These are phyloP conservation scores for Tetramorium parvispinum DNA, from an alignment of 1,140 invertebrate species.

Conservation along the genomic window DNA sequence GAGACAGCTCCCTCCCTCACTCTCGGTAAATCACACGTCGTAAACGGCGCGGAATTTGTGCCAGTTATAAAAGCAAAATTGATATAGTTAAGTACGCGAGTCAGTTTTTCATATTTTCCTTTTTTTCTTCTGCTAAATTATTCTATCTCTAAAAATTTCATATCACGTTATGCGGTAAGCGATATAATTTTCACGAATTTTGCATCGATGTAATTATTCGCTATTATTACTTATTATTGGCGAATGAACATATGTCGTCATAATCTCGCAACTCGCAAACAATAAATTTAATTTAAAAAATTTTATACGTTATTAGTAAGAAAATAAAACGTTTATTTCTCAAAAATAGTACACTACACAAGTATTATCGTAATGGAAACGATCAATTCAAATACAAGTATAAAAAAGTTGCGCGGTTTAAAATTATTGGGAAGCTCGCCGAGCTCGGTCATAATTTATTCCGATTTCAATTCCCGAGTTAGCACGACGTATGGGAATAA, in stretches of 20 bases:
- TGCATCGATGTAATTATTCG: neutral
- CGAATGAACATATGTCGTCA: neutral
- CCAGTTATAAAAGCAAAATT: slow-evolving; percentile 76
- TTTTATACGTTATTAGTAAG: neutral
- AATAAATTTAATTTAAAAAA: neutral
- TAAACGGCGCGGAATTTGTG: slow-evolving; percentile 80
- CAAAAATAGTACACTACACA: neutral
- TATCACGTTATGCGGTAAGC: neutral
- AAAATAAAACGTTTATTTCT: neutral
- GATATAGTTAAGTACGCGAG: neutral
- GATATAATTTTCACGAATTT: neutral
- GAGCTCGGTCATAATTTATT: slow-evolving; percentile 4
- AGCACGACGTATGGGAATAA: neutral
- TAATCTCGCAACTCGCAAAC: neutral
- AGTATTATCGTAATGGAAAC: neutral
- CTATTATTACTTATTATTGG: neutral
- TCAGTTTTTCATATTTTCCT: neutral
- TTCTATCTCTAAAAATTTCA: neutral
- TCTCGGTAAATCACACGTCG: slow-evolving; percentile 79
- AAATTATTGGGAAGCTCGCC: neutral
- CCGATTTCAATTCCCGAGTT: slow-evolving; percentile 21
- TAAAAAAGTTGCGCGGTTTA: neutral
- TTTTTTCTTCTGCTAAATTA: neutral
- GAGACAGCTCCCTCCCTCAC: slow-evolving; percentile 43
- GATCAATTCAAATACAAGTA: neutral